phyloP scores from a whole-genome alignment of 2,888 invertebrate species.

The Bombylius discolor region DNA sequence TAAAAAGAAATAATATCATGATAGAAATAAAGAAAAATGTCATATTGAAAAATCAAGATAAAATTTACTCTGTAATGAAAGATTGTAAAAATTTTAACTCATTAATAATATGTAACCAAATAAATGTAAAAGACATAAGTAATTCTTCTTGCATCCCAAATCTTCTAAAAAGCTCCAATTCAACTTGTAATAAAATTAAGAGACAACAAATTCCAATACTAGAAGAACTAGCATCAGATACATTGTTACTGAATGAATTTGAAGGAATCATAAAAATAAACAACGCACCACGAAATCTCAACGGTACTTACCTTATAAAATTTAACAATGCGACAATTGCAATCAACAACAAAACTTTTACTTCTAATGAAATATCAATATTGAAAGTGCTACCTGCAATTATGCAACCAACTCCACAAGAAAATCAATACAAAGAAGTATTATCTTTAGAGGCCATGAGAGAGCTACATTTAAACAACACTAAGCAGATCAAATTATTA shows the following conservation, averaged over 20 bases:
- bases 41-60: conserved; percentile 11
- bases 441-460: conserved; percentile 10
- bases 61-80: conserved; percentile 8
- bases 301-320: conserved; percentile 3
- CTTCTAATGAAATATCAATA: conserved; percentile 3
- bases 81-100: conserved; percentile 10
- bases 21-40: conserved; percentile 8
- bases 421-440: conserved; percentile 8
- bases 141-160: conserved; percentile 12
- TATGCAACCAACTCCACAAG: conserved; percentile 7
- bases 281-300: not conserved
- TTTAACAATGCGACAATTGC: conserved; percentile 8
- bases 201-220: conserved; percentile 4
- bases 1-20: conserved; percentile 7
- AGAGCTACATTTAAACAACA: conserved; percentile 10
- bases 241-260: conserved; percentile 12
- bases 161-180: conserved; percentile 9
- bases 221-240: conserved; percentile 11
- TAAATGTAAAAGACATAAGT: conserved; percentile 9
- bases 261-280: not conserved
- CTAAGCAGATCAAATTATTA: conserved; percentile 3
- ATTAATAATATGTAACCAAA: conserved; percentile 8
- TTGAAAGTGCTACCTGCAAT: conserved; percentile 12
- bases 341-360: conserved; percentile 8
- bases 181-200: conserved; percentile 7